Evolutionary conservation across 2,888 invertebrate genomes (phyloP), one percentile per base, ranked within the genome.

Genomic region (Anoplius nigerrimus): DNA sequence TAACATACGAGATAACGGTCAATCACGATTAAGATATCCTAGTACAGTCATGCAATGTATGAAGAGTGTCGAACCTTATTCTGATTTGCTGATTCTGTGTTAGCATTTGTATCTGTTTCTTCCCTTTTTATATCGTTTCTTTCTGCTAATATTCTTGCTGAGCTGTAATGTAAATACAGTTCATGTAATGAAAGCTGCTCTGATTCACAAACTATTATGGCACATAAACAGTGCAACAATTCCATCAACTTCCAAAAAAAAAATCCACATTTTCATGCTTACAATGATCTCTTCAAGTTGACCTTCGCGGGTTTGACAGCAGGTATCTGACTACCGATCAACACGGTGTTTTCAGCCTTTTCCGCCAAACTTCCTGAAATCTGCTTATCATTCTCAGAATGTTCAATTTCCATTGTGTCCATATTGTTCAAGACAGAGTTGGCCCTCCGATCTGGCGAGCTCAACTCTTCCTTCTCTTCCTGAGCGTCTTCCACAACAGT

Each of bases 251-350:
- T 6, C 34, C 34, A 6, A 34, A 34, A 34, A 6, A 34, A 34
- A 34, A 6, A 24, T 24, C 6, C 27, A 52, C 42, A 55, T 62
- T 54, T 43, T 45, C 56, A 63, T 69, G 79, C 88, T 89, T 75
- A 89, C 89, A 89, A 89, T 63, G 88, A 86, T 80, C 89, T 83
- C 55, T 88, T 89, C 63, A 89, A 82, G 73, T 88, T 87, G 53
- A 89, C 86, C 83, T 89, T 89, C 3, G 82, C 80, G 34, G 88
- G 85, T 74, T 87, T 88, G 3, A 78, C 79, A 71, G 70, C 64
- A 59, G 61, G 22, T 15, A 62, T 34, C 16, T 72, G 75, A 52
- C 52, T 43, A 46, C 52, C 52, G 45, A 63, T 5, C 15, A 74
- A 18, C 22, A 54, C 56, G 64, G 57, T 46, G 27, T 71, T 66